Percentiles rank a stretch among this genome's conserved stretches.
These are phyloP conservation scores for Brenthis ino DNA, from an alignment of 2,888 invertebrate genomes.

Conservation along the genomic window DNA sequence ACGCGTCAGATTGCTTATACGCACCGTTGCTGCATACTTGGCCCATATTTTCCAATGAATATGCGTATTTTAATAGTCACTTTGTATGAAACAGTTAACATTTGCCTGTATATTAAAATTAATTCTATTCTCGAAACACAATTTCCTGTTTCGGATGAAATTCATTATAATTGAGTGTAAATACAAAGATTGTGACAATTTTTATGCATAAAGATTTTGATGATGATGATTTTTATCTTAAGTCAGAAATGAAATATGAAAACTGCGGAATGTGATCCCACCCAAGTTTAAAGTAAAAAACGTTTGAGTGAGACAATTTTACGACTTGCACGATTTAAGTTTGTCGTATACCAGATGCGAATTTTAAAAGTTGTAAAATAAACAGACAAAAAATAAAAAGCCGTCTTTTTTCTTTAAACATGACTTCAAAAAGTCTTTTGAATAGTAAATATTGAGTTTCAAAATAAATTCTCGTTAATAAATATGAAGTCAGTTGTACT, in stretches of 20 bases:
- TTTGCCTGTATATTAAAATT: constrained; percentile 13
- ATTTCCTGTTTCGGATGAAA: constrained; percentile 18
- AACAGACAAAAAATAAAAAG: too few species aligned
- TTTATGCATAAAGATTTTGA: too few species aligned
- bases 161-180: not conserved
- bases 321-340: constrained; percentile 50
- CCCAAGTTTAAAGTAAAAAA: constrained; percentile 13
- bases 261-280: constrained; percentile 4
- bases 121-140: constrained; percentile 3
- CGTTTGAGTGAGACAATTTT: constrained; percentile 48
- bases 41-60: constrained; percentile 54
- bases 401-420: too few species aligned
- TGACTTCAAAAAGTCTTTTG: too few species aligned
- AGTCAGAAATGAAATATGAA: too few species aligned
- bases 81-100: constrained; percentile 23
- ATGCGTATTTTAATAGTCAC: constrained; percentile 31
- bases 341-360: not conserved
- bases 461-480: too few species aligned
- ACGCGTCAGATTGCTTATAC: constrained; percentile 63
- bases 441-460: too few species aligned
- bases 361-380: not conserved
- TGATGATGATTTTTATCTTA: too few species aligned
- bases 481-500: too few species aligned
- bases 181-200: not conserved
- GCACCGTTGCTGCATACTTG: constrained; percentile 64